Percentiles rank a stretch among this genome's conserved stretches.
Evolutionary conservation across 2,888 invertebrate genomes (phyloP).

Genomic region (Drosophila quinaria): DNA sequence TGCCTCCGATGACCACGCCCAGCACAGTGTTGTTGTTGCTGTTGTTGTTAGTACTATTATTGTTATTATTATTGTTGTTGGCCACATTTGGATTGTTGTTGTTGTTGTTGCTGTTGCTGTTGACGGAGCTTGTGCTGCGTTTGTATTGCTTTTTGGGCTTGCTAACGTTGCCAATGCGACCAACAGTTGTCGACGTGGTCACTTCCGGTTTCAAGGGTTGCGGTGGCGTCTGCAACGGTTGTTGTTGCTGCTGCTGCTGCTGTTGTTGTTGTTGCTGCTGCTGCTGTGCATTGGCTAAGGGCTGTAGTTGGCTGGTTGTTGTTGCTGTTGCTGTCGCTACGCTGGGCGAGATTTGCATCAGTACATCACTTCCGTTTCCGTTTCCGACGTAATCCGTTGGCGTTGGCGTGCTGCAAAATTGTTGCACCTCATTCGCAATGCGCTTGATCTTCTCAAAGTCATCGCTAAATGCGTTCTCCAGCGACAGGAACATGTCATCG

Average conservation of each 20-base stretch:
- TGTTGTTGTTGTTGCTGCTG: slow-evolving; percentile 47
- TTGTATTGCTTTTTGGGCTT: slow-evolving; percentile 90
- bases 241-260: slow-evolving; percentile 30
- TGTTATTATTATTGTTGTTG: slow-evolving; percentile 83
- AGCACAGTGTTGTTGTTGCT: slow-evolving; percentile 47
- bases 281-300: slow-evolving; percentile 62
- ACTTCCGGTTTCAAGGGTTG: slow-evolving; percentile 85
- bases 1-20: slow-evolving; percentile 72
- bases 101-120: slow-evolving; percentile 86
- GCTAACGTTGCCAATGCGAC: slow-evolving; percentile 84
- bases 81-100: slow-evolving; percentile 84
- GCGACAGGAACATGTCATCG: slow-evolving; percentile 86
- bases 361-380: slow-evolving; percentile 66
- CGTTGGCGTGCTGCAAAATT: slow-evolving; percentile 87
- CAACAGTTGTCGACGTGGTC: slow-evolving; percentile 86
- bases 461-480: slow-evolving; percentile 88
- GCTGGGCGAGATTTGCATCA: slow-evolving; percentile 85
- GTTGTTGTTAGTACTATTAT: slow-evolving; percentile 64
- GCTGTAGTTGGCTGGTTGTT: slow-evolving; percentile 59
- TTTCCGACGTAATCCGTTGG: slow-evolving; percentile 81
- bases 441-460: slow-evolving; percentile 94
- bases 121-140: slow-evolving; percentile 86
- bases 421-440: slow-evolving; percentile 93
- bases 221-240: slow-evolving; percentile 27
- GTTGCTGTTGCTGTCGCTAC: slow-evolving; percentile 71